These are phyloP conservation scores for Verasper variegatus DNA, from an alignment of 2,113 vertebrate species.

Conservation along the genomic window DNA sequence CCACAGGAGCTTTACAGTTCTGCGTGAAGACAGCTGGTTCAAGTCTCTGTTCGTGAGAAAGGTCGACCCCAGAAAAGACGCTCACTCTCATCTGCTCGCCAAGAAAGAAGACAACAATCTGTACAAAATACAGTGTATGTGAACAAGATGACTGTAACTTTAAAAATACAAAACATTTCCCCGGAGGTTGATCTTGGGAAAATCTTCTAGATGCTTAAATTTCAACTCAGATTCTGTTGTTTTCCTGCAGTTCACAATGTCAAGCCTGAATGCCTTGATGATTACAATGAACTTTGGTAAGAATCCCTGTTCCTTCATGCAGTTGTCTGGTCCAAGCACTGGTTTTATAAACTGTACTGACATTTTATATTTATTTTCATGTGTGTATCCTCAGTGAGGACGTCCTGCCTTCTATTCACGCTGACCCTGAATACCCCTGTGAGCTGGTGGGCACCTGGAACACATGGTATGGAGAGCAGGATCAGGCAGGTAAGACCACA, in stretches of 20 bases:
- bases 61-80: conserved; percentile 96
- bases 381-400: conserved; percentile 84
- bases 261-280: conserved; percentile 96
- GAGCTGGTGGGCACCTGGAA: conserved; percentile 99
- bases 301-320: not conserved
- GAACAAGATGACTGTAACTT: not conserved
- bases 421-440: conserved; percentile 92
- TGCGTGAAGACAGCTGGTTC: conserved; percentile 94
- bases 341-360: not conserved
- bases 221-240: conserved; percentile 47
- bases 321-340: not conserved
- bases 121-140: conserved; percentile 97
- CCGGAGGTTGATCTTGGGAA: not conserved
- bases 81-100: conserved; percentile 95
- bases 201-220: conserved; percentile 13
- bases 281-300: conserved; percentile 97
- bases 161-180: too few relatives aligned
- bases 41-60: conserved; percentile 97
- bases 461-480: conserved; percentile 99
- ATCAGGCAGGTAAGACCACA: conserved; percentile 93
- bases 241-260: conserved; percentile 96
- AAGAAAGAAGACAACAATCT: conserved; percentile 96
- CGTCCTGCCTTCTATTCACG: conserved; percentile 91
- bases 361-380: not conserved
- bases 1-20: conserved; percentile 82